Conservation (phyloP, 2,797 vertebrate species). For the Falco novaeseelandiae region DNA sequence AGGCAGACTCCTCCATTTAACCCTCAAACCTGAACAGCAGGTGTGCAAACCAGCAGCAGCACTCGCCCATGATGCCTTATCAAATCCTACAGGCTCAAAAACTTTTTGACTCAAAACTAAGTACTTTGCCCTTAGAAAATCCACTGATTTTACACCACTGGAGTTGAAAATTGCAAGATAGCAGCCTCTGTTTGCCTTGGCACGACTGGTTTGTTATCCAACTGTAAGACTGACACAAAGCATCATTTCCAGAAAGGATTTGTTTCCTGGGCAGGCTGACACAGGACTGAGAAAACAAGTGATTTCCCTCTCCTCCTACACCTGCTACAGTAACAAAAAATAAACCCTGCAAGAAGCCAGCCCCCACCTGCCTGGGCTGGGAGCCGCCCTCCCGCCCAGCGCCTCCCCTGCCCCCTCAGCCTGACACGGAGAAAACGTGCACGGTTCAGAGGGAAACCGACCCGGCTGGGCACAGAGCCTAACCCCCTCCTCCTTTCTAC, state of each 20-base stretch:
- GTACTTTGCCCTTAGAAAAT: not conserved
- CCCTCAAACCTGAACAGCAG: not conserved
- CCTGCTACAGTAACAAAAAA: too few relatives aligned
- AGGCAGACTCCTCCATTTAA: not conserved
- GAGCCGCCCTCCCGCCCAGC: not conserved
- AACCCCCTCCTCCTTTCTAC: fast-evolving
- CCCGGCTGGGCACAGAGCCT: not conserved
- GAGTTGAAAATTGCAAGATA: fast-evolving
- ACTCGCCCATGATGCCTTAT: fast-evolving
- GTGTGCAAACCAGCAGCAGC: fast-evolving
- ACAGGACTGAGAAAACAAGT: fast-evolving
- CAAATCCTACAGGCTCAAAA: not conserved
- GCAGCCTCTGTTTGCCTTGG: fast-evolving
- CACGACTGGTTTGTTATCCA: not conserved
- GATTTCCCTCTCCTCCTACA: too few relatives aligned
- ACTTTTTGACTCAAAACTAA: not conserved
- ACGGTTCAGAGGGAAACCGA: fast-evolving
- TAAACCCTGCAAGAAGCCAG: too few relatives aligned
- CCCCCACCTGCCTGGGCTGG: too few relatives aligned
- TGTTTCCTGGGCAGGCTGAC: not conserved
- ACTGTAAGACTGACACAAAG: not conserved
- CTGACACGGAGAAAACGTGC: fast-evolving
- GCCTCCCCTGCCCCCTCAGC: not conserved
- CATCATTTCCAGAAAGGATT: not conserved
- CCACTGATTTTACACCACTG: fast-evolving